phyloP scores from a whole-genome alignment of 2,797 vertebrate genomes.

The Chanos chanos region DNA sequence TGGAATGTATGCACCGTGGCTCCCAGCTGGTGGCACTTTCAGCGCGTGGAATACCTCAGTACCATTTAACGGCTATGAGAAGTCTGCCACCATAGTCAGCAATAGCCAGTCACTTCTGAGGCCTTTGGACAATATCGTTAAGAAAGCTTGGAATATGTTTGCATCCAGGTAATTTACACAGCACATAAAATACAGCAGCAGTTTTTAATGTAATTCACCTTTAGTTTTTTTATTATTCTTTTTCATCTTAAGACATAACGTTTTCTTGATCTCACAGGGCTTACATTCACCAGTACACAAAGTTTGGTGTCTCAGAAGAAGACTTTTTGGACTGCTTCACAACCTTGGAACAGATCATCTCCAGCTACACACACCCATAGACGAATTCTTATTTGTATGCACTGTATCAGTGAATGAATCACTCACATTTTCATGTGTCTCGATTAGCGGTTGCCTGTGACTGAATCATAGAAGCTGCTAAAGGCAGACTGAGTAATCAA shows the following conservation, averaged over 20 bases:
- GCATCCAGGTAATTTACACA: slow-evolving; percentile 84
- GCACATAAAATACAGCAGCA: background rate
- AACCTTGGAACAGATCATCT: slow-evolving; percentile 86
- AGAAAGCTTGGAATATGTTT: slow-evolving; percentile 98
- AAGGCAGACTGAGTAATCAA: too few relatives aligned
- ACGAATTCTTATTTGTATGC: too few relatives aligned
- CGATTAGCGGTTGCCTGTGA: too few relatives aligned
- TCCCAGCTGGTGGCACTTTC: slow-evolving; percentile 71
- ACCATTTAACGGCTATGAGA: slow-evolving; percentile 90
- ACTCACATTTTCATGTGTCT: too few relatives aligned
- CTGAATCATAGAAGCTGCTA: too few relatives aligned
- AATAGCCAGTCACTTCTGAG: slow-evolving; percentile 89
- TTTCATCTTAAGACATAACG: background rate
- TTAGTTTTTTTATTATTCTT: background rate
- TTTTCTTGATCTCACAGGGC: slow-evolving; percentile 72
- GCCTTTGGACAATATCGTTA: slow-evolving; percentile 82
- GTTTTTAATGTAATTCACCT: background rate
- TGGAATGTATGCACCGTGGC: slow-evolving; percentile 85
- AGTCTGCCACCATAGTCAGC: slow-evolving; percentile 87
- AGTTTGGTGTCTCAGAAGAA: slow-evolving; percentile 89
- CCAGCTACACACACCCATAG: slow-evolving; percentile 77
- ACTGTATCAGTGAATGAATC: too few relatives aligned
- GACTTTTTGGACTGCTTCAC: slow-evolving; percentile 92
- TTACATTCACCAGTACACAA: slow-evolving; percentile 90
- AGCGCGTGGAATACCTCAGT: slow-evolving; percentile 80